Base-by-base conservation (phyloP, 1,140 invertebrate genomes). In the Ceratoteleas bidentatus region DNA sequence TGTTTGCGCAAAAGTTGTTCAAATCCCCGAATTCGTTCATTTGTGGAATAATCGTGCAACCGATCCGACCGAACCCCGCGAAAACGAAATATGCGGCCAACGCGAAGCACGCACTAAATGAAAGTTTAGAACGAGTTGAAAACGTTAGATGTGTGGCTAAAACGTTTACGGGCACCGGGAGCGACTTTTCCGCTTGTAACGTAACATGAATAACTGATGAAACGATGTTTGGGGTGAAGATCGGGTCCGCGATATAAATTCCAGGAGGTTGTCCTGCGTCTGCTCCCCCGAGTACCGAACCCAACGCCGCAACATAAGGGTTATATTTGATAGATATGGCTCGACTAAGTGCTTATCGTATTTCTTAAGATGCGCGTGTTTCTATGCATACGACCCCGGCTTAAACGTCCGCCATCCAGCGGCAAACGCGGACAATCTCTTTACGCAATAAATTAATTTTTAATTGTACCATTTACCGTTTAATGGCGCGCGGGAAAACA, bases 321-420 rank as follows among this genome's bases (percentile, higher is more conserved):
- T 90, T 91, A 90, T 90, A 88, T 90, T 91, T 90, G 89, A 90
- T 90, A 90, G 89, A 91, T 91, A 90, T 81, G 84, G 84, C 84
- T 77, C 64, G 82, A 83, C 87, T 89, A 91, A 90, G 90, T 91
- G 90, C 90, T 91, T 89, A 91, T 91, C 90, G 90, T 91, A 91
- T 91, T 90, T 91, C 89, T 88, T 54, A 80, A 84, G 70, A 73
- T 76, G 72, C 64, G 74, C 65, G 64, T 83, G 60, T 62, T 72
- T 45, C 54, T 50, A 54, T 75, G 53, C 66, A 75, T 69, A 60
- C 57, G 38, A 54, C 50, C 16, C 16, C 6, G 33, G 2, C 62
- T 73, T 73, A 53, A 72, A 80, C 36, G 56, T 47, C 38, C 24
- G 40, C 32, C 40, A 54, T 6, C 14, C 15, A 0, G 9, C 32